Percentiles rank a stretch among this genome's conserved stretches.
These are phyloP conservation scores for Vicugna pacos DNA, from an alignment of 2,113 vertebrate genomes.

Conservation along the genomic window DNA sequence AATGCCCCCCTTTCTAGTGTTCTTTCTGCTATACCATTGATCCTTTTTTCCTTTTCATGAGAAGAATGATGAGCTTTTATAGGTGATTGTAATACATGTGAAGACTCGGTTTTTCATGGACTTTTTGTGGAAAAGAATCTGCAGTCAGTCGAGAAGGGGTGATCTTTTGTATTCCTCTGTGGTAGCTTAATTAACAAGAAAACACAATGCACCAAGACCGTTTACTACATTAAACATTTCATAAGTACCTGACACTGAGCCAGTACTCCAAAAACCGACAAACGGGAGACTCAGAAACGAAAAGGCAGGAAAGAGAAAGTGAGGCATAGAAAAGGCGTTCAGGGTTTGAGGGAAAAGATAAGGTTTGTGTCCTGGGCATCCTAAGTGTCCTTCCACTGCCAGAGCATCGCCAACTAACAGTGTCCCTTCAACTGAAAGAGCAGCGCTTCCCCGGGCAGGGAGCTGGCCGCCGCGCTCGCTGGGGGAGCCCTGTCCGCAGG, in stretches of 20 bases:
- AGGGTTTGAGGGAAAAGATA: background rate
- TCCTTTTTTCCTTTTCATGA: background rate
- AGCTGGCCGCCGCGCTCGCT: background rate
- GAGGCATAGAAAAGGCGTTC: background rate
- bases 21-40: background rate
- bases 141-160: background rate
- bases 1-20: too few relatives aligned
- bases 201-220: background rate
- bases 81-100: background rate
- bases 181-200: background rate
- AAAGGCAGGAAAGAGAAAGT: background rate
- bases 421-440: background rate
- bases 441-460: background rate
- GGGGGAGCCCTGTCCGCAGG: constrained; percentile 41
- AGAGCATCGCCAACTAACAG: background rate
- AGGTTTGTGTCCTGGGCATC: background rate
- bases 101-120: background rate
- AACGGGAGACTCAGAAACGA: background rate
- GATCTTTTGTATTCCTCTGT: background rate
- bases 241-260: background rate
- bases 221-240: background rate
- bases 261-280: background rate
- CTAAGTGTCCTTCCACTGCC: background rate
- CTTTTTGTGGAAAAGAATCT: background rate
- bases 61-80: background rate